A percentile compares a stretch with the other conserved stretches of the same genome.
phyloP scores from a whole-genome alignment of 2,797 vertebrate genomes.

The Dromococcyx pavoninus region DNA sequence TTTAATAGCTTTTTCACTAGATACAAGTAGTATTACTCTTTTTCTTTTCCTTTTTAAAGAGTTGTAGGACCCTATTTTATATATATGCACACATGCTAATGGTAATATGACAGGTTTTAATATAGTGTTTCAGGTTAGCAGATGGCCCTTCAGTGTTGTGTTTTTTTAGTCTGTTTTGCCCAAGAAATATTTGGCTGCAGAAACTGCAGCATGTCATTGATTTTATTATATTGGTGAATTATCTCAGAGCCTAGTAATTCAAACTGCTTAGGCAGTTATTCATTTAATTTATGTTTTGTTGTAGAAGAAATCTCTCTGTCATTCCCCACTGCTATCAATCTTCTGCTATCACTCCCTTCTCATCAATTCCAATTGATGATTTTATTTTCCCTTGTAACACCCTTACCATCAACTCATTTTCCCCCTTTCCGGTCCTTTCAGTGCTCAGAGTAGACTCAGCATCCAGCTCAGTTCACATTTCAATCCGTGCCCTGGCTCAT shows the following conservation, averaged over 20 bases:
- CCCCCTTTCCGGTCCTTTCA: not conserved
- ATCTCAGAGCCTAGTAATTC: not conserved
- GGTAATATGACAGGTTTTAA: not conserved
- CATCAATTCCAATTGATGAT: not conserved
- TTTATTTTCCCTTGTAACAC: not conserved
- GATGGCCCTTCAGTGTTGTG: not conserved
- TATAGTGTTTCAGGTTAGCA: not conserved
- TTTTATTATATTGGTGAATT: slow-evolving; percentile 37
- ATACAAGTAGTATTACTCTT: not conserved
- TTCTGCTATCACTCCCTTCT: not conserved
- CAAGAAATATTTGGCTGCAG: slow-evolving; percentile 33
- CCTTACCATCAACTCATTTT: not conserved
- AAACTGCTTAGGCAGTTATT: not conserved
- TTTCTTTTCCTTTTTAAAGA: not conserved
- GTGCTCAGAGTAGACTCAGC: not conserved
- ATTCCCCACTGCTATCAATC: not conserved
- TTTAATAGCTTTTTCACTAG: not conserved
- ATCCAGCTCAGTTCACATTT: not conserved
- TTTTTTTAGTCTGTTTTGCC: slow-evolving; percentile 40
- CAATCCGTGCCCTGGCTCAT: not conserved
- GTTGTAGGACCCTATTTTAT: not conserved
- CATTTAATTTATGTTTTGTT: not conserved
- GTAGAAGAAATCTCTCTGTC: not conserved
- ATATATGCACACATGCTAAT: not conserved
- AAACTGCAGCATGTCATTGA: not conserved